phyloP scores from a whole-genome alignment of 2,797 vertebrate species.

The Spinus pinus region DNA sequence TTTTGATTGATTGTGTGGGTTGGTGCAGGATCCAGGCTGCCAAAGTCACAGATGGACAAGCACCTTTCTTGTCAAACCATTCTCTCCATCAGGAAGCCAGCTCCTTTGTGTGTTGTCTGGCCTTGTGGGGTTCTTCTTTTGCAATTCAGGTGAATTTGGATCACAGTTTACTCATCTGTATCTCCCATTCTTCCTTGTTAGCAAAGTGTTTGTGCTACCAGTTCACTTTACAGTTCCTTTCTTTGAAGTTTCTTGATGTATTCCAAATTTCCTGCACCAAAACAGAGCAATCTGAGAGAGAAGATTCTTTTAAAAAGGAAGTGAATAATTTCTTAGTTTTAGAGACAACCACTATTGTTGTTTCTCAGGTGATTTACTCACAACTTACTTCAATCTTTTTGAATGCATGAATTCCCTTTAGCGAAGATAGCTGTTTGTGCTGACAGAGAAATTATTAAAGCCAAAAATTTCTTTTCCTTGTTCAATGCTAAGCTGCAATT shows the following conservation, averaged over 20 bases:
- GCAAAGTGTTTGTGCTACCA: neutral
- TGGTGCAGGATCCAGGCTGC: neutral
- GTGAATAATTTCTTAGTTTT: neutral
- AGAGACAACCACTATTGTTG: neutral
- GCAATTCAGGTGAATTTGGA: neutral
- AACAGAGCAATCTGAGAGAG: neutral
- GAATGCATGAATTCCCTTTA: neutral
- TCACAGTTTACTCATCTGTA: neutral
- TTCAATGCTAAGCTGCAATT: neutral
- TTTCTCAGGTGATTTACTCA: neutral
- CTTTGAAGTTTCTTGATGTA: neutral
- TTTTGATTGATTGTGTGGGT: neutral
- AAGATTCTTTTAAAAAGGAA: neutral
- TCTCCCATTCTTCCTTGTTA: neutral
- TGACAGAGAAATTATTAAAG: neutral
- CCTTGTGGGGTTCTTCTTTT: neutral
- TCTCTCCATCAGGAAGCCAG: neutral
- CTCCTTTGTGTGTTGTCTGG: fast-evolving
- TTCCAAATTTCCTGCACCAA: neutral
- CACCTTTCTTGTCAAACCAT: neutral
- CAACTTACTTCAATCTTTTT: neutral
- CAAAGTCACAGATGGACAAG: neutral
- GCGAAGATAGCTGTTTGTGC: neutral
- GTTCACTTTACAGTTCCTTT: neutral
- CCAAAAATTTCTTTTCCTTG: neutral